phyloP scores from a whole-genome alignment of 2,797 vertebrate species.

The Sebastes flavidus region DNA sequence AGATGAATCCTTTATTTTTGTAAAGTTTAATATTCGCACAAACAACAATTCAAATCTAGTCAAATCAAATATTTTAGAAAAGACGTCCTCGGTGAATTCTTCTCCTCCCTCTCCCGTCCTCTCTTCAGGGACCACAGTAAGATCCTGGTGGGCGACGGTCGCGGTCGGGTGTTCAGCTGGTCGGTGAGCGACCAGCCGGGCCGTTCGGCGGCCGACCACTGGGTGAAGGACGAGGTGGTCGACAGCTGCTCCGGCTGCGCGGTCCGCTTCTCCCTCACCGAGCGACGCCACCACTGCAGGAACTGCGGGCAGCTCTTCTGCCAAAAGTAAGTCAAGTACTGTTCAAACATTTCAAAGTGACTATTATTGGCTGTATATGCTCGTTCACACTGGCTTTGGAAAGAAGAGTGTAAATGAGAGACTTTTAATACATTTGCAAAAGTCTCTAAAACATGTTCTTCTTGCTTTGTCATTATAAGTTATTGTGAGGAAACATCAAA shows the following conservation, averaged over 20 bases:
- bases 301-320: conserved; percentile 99
- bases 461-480: too few relatives aligned
- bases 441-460: too few relatives aligned
- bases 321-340: conserved; percentile 88
- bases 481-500: too few relatives aligned
- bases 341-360: too few relatives aligned
- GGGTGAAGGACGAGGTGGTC: conserved; percentile 98
- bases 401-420: too few relatives aligned
- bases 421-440: too few relatives aligned
- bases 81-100: background rate
- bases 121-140: conserved; percentile 93
- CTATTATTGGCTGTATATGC: too few relatives aligned
- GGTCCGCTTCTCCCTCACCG: conserved; percentile 95
- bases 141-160: conserved; percentile 93
- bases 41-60: background rate
- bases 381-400: too few relatives aligned
- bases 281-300: conserved; percentile 96
- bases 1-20: background rate
- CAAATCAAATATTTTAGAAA: background rate
- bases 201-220: conserved; percentile 95
- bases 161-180: conserved; percentile 98
- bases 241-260: conserved; percentile 95
- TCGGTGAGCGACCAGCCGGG: conserved; percentile 97
- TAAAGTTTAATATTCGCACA: background rate
- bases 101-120: background rate